A percentile compares a stretch with the other conserved stretches of the same genome.
Conservation (phyloP, 1,140 invertebrate species). For the Adoxophyes honmai region DNA sequence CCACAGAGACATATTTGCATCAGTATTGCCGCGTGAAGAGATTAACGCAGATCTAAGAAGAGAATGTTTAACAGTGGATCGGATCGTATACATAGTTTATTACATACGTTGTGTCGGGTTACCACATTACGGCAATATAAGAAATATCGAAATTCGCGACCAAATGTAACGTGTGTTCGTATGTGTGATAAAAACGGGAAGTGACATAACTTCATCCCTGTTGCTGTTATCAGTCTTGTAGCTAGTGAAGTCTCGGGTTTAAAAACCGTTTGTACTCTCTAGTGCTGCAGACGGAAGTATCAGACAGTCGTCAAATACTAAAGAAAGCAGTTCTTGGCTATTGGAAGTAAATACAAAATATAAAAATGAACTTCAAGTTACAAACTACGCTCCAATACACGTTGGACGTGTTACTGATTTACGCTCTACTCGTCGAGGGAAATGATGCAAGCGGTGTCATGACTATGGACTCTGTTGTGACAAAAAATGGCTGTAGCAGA, state of each 20-base stretch:
- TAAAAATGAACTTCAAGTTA: slow-evolving; percentile 44
- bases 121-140: too few relatives aligned
- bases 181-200: too few relatives aligned
- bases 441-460: slow-evolving; percentile 23
- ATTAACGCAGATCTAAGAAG: too few relatives aligned
- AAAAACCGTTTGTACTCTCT: not conserved
- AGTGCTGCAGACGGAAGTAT: slow-evolving; percentile 58
- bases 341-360: not conserved
- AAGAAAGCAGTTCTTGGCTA: slow-evolving; percentile 25
- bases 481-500: slow-evolving; percentile 41
- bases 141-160: too few relatives aligned
- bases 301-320: slow-evolving; percentile 31
- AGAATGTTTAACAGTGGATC: too few relatives aligned
- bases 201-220: too few relatives aligned
- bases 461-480: slow-evolving; percentile 42
- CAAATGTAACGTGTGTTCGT: too few relatives aligned
- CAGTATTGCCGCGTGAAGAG: too few relatives aligned
- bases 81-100: too few relatives aligned
- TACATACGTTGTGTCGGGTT: too few relatives aligned
- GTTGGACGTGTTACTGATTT: slow-evolving; percentile 41
- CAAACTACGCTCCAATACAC: slow-evolving; percentile 37
- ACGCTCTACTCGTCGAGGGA: slow-evolving; percentile 36
- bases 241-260: not conserved
- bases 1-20: too few relatives aligned
- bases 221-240: too few relatives aligned